These are phyloP conservation scores for Thunnus maccoyii DNA, from an alignment of 2,113 vertebrate species.

Conservation along the genomic window DNA sequence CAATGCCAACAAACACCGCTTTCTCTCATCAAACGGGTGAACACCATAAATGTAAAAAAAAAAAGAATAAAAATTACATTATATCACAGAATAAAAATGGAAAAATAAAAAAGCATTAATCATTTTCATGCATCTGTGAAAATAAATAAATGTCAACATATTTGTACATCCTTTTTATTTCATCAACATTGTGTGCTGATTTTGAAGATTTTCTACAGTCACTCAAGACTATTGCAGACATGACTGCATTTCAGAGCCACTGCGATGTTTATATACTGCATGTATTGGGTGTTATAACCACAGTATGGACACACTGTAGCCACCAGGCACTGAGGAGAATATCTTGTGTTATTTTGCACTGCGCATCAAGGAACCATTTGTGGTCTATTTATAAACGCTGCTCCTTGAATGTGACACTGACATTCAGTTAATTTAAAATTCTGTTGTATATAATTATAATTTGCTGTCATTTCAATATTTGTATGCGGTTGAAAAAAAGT, in stretches of 20 bases:
- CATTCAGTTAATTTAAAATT: constrained; percentile 25
- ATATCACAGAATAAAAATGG: constrained; percentile 66
- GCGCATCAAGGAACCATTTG: constrained; percentile 5
- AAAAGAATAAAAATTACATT: constrained; percentile 73
- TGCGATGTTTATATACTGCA: constrained; percentile 31
- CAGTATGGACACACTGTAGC: constrained; percentile 51
- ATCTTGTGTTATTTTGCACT: constrained; percentile 30
- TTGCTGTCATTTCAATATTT: not conserved
- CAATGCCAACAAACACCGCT: constrained; percentile 88
- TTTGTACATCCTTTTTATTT: constrained; percentile 83
- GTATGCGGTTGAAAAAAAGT: not conserved
- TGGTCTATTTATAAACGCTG: constrained; percentile 5
- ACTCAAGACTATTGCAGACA: no score
- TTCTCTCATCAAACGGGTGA: constrained; percentile 24
- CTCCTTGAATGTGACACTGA: constrained; percentile 1
- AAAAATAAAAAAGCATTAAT: constrained; percentile 91
- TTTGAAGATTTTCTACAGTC: no score
- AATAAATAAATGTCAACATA: constrained; percentile 86
- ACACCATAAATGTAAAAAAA: constrained; percentile 82
- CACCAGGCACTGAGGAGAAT: constrained; percentile 62
- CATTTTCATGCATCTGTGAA: constrained; percentile 89
- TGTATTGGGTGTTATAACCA: constrained; percentile 47
- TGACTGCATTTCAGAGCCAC: no score
- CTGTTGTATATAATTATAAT: not conserved
- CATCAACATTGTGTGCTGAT: constrained; percentile 3